A percentile compares a stretch with the other conserved stretches of the same genome.
Conservation (phyloP, 2,888 invertebrate species). For the Muschampia plurimacula region DNA sequence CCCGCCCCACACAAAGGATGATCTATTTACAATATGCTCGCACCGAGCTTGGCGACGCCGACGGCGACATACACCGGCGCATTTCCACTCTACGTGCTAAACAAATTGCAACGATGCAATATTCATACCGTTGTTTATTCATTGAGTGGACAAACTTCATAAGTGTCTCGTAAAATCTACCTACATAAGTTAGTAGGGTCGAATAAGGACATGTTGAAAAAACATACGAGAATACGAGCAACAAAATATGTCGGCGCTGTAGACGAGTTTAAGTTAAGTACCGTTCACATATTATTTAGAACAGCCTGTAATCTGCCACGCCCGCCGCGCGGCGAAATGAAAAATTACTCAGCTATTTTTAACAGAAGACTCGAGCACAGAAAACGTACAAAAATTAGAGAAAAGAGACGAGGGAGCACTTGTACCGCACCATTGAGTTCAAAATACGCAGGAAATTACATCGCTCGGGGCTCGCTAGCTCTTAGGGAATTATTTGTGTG, state of each 20-base stretch:
- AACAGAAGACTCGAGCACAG: conserved; percentile 80
- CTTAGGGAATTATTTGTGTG: conserved; percentile 79
- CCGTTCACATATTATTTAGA: conserved; percentile 79
- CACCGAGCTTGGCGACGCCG: conserved; percentile 1
- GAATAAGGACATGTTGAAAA: conserved; percentile 68
- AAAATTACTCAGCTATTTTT: conserved; percentile 84
- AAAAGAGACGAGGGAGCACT: conserved; percentile 82
- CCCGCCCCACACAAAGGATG: conserved; percentile 65
- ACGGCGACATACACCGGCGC: conserved; percentile 40
- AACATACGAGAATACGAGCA: conserved; percentile 59
- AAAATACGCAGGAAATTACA: conserved; percentile 84
- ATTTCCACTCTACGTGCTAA: conserved; percentile 35
- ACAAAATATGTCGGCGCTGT: conserved; percentile 70
- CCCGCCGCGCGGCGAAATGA: conserved; percentile 82
- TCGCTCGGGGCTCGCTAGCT: conserved; percentile 69
- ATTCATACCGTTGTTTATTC: conserved; percentile 55
- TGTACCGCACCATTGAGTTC: conserved; percentile 84
- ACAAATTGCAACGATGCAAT: conserved; percentile 43
- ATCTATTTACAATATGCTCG: conserved; percentile 47
- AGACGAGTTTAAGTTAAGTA: conserved; percentile 74
- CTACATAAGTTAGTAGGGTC: conserved; percentile 63
- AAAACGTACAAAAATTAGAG: conserved; percentile 85
- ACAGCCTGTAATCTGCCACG: conserved; percentile 84
- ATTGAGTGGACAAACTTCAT: conserved; percentile 62
- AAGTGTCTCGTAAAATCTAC: conserved; percentile 67